A percentile compares a stretch with the other conserved stretches of the same genome.
phyloP scores from a whole-genome alignment of 2,797 vertebrate species.

The Buphagus erythrorhynchus region DNA sequence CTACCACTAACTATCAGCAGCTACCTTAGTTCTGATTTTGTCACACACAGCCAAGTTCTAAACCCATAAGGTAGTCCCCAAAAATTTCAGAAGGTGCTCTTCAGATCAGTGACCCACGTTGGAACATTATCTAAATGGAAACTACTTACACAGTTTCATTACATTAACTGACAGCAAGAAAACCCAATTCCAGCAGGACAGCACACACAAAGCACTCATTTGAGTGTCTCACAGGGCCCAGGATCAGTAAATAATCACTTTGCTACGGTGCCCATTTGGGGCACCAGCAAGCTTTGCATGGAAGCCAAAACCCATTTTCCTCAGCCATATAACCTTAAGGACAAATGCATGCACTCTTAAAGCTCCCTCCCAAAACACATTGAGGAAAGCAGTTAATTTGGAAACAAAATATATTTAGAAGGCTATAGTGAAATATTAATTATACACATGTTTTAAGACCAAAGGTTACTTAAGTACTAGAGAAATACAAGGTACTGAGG shows the following conservation, averaged over 20 bases:
- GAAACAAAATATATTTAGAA: background rate
- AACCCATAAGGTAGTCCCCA: background rate
- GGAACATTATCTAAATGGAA: background rate
- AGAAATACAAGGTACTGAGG: background rate
- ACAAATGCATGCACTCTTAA: background rate
- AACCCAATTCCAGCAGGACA: background rate
- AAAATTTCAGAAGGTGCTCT: background rate
- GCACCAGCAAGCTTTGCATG: background rate
- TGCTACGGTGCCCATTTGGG: accelerated
- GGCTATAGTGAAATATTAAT: background rate
- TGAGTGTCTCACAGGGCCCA: background rate
- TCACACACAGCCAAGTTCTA: background rate
- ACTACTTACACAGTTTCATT: background rate
- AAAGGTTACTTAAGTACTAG: background rate
- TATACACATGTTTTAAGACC: background rate
- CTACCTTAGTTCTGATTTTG: background rate
- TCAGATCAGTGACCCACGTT: background rate
- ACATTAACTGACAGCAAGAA: background rate
- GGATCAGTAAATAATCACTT: background rate
- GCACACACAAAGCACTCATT: background rate
- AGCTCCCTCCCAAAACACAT: background rate
- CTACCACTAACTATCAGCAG: background rate
- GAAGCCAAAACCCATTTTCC: background rate
- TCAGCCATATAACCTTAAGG: background rate
- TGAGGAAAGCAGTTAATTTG: background rate